phyloP scores from a whole-genome alignment of 2,888 invertebrate species.

The Junonia oenone region DNA sequence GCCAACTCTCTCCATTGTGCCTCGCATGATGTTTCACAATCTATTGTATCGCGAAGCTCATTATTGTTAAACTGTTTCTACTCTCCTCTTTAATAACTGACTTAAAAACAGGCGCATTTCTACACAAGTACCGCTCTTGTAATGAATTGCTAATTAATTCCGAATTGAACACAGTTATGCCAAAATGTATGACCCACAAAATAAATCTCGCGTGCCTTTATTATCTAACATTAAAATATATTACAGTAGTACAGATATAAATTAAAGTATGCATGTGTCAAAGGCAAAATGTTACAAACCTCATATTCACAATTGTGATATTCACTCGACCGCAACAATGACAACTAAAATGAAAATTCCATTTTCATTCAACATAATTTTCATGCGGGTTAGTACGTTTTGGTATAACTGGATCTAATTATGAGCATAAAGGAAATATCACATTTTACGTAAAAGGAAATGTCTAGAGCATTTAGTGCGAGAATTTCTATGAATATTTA shows the following conservation, averaged over 20 bases:
- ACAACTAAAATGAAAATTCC: not conserved
- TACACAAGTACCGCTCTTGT: not conserved
- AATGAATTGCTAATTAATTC: not conserved
- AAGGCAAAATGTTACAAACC: not conserved
- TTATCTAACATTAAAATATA: not conserved
- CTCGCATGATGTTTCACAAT: conserved; percentile 62
- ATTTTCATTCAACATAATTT: not conserved
- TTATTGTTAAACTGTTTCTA: conserved; percentile 53
- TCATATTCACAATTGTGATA: not conserved
- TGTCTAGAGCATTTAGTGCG: not conserved
- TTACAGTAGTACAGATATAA: not conserved
- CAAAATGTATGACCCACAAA: not conserved
- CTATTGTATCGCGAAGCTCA: conserved; percentile 58
- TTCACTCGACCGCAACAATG: not conserved
- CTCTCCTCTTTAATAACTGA: conserved; percentile 40
- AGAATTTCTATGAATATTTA: not conserved
- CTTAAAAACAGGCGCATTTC: conserved; percentile 15
- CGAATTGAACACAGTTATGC: not conserved
- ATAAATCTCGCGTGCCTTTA: not conserved
- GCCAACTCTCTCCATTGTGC: conserved; percentile 68
- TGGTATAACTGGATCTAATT: not conserved
- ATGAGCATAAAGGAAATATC: too few species aligned
- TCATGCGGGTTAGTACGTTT: not conserved
- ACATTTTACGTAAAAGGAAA: not conserved
- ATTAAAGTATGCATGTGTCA: not conserved